Conservation (phyloP, 2,797 vertebrate genomes). For the Clamator glandarius region DNA sequence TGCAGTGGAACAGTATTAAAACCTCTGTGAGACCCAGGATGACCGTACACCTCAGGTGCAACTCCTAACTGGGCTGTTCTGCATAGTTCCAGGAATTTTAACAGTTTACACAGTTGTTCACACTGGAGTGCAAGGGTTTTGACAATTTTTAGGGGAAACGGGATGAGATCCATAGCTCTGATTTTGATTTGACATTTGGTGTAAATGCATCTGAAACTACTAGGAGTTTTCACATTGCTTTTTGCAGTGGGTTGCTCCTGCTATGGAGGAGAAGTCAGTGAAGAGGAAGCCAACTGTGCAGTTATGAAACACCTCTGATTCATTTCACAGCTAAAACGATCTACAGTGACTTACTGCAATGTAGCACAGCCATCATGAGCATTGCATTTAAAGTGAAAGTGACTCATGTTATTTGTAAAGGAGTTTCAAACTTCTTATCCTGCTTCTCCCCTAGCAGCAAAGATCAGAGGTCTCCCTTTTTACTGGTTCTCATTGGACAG, state of each 20-base stretch:
- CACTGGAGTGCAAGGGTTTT: neutral
- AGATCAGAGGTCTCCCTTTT: neutral
- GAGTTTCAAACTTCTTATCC: constrained; percentile 8
- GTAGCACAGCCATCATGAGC: neutral
- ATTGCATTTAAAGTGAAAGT: neutral
- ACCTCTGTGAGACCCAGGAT: neutral
- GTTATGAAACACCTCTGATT: constrained; percentile 43
- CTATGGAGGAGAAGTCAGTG: neutral
- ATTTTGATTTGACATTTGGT: neutral
- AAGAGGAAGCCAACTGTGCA: neutral
- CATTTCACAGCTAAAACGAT: constrained; percentile 1
- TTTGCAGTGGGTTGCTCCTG: constrained; percentile 16
- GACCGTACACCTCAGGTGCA: neutral
- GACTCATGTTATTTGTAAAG: neutral
- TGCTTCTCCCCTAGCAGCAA: neutral
- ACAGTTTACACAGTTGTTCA: neutral
- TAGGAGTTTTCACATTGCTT: neutral
- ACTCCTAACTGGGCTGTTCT: neutral
- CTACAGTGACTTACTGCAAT: neutral
- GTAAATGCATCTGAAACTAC: neutral
- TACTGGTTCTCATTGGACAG: neutral
- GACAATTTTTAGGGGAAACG: neutral
- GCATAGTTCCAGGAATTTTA: neutral
- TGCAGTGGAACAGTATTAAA: neutral
- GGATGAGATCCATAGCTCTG: neutral